phyloP scores from a whole-genome alignment of 2,888 invertebrate genomes.

The Oscheius sp. region DNA sequence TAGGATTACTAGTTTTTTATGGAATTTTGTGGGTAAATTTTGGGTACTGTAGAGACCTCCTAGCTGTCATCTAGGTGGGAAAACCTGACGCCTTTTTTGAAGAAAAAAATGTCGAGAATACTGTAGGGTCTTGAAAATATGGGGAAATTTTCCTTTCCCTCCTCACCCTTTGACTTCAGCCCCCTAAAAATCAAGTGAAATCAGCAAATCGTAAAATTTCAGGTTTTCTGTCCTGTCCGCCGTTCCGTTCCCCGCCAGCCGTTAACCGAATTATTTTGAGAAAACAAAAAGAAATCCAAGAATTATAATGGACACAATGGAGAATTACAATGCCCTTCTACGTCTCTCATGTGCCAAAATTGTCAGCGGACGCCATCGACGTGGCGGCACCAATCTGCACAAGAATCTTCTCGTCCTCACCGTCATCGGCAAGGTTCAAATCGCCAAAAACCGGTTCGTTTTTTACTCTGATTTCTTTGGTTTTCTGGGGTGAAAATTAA shows the following conservation, averaged over 20 bases:
- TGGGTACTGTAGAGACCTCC: too few species aligned
- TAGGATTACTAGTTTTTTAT: too few species aligned
- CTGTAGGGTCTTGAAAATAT: too few species aligned
- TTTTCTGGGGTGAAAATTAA: background rate
- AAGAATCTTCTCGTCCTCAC: slow-evolving; percentile 31
- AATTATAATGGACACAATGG: background rate
- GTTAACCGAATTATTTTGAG: background rate
- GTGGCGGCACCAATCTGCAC: slow-evolving; percentile 26
- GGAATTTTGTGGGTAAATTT: too few species aligned
- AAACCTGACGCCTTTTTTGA: too few species aligned
- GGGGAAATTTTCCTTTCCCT: too few species aligned
- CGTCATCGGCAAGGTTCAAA: slow-evolving; percentile 24
- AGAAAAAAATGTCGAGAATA: too few species aligned
- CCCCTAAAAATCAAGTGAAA: too few species aligned
- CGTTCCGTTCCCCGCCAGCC: slow-evolving; percentile 21
- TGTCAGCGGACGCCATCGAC: slow-evolving; percentile 26
- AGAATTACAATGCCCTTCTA: slow-evolving; percentile 11
- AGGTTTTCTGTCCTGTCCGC: slow-evolving; percentile 28
- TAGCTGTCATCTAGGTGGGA: too few species aligned
- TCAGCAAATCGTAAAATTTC: too few species aligned
- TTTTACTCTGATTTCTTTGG: background rate
- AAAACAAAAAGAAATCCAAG: background rate
- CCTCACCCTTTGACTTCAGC: too few species aligned
- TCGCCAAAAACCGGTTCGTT: slow-evolving; percentile 19
- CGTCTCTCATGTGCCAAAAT: slow-evolving; percentile 28